phyloP scores from a whole-genome alignment of 2,113 vertebrate genomes.

The Phylloscopus whistleri region DNA sequence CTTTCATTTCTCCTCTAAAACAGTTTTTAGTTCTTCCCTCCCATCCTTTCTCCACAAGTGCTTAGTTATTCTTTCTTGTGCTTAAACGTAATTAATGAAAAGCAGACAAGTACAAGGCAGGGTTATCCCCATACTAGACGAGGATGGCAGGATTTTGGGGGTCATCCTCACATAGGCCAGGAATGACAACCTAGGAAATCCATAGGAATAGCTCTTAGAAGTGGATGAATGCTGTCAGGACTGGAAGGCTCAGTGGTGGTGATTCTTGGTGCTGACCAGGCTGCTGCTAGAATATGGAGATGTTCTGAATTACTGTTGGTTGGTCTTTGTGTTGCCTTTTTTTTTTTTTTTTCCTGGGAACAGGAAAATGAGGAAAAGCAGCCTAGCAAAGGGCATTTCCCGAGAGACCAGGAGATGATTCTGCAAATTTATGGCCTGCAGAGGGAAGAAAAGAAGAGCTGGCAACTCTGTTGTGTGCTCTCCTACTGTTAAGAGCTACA shows the following conservation, averaged over 20 bases:
- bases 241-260: not conserved
- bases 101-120: not conserved
- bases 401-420: slow-evolving; percentile 1
- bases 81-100: not conserved
- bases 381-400: slow-evolving; percentile 35
- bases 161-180: not conserved
- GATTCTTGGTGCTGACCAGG: not conserved
- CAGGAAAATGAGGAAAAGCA: slow-evolving; percentile 30
- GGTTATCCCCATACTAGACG: not conserved
- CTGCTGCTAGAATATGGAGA: not conserved
- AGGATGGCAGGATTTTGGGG: not conserved
- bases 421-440: not conserved
- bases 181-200: not conserved
- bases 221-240: accelerated
- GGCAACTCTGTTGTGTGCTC: not conserved
- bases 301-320: not conserved
- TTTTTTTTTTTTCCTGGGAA: not conserved
- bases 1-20: not conserved
- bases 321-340: not conserved
- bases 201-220: not conserved
- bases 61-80: not conserved
- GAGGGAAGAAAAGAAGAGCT: not conserved
- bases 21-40: not conserved
- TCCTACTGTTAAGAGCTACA: not conserved
- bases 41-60: not conserved